Base-by-base conservation (phyloP, 2,113 vertebrate species). In the Gnathonemus longibarbis region DNA sequence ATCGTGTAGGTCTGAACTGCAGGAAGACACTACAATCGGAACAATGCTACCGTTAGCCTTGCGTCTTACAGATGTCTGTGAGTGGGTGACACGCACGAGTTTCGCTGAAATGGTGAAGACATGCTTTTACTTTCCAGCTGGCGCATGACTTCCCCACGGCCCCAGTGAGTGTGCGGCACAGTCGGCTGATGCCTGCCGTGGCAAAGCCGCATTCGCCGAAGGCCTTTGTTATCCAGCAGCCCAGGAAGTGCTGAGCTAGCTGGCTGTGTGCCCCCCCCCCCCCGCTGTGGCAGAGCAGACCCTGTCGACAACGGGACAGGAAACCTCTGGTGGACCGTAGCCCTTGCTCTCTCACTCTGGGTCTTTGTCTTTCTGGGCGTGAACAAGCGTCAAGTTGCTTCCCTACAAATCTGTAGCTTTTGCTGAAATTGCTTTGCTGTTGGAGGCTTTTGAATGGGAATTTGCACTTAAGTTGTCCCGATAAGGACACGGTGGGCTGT, bases 201-300 rank as follows among this genome's bases (percentile, higher is more conserved):
- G 97, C 98, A 94, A 99, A 98, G 94, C 90, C 93, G 2, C 92
- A 95, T 87, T 92, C 92, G 1, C 95, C 94, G 39, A 97, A 96
- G 92, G 94, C 93, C 88, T 95, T 96, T 91, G 93, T 95, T 94
- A 98, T 99, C 94, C 98, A 99, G 89, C 98, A 99, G 94, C 98
- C 98, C 19, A 95, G 97, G 90, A 99, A 98, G 94, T 97, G 91
- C 94, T 98, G 95, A 97, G 91, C 21, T 89, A 90, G 49, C 8
- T 2, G 1, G 52, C 90, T 49, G 89, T 7, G 0, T 11, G 13
- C 91, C 74, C 27, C 15, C 31, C 35, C 70, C 3, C 17, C 0
- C 58, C 58, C 2, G 45, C 6, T 87, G 15, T 35, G 49, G 49
- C 6, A 56, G n/a, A 1, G 4, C 35, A 58, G 27, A 9, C 42